Evolutionary conservation across 2,888 invertebrate genomes (phyloP).

Genomic region (Philaethria dido): DNA sequence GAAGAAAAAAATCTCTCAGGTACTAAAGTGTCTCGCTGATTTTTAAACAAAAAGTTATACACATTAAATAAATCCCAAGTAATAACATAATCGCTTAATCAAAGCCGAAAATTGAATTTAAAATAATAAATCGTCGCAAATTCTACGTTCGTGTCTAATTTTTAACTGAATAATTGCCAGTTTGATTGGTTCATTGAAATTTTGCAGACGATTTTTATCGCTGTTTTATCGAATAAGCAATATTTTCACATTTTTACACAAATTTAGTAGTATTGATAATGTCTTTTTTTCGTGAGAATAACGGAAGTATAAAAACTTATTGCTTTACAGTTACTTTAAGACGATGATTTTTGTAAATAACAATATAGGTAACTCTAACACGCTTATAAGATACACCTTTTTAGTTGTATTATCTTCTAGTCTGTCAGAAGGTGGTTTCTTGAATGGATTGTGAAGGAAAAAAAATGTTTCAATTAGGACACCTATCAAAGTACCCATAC

Average conservation of each 20-base stretch:
- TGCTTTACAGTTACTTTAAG: conserved; percentile 4
- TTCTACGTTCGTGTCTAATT: conserved; percentile 55
- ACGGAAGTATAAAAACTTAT: conserved; percentile 18
- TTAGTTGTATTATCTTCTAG: too few species aligned
- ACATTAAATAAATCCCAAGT: conserved; percentile 18
- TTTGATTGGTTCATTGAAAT: conserved; percentile 35
- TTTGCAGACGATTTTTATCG: conserved; percentile 28
- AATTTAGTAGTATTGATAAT: conserved; percentile 11
- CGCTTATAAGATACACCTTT: not conserved
- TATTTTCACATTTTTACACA: conserved; percentile 7
- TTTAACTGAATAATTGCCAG: conserved; percentile 57
- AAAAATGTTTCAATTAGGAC: too few species aligned
- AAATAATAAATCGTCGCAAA: conserved; percentile 49
- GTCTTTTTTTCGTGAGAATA: conserved; percentile 25
- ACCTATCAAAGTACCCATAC: too few species aligned
- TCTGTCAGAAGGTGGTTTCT: too few species aligned
- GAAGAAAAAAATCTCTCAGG: not conserved
- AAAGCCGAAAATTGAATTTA: conserved; percentile 33
- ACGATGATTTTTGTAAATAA: not conserved
- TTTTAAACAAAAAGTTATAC: not conserved
- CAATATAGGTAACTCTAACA: not conserved
- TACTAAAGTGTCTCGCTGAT: not conserved
- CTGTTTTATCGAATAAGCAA: conserved; percentile 7
- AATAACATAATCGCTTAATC: conserved; percentile 39
- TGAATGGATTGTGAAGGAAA: too few species aligned